Percentiles rank a stretch among this genome's conserved stretches.
phyloP scores from a whole-genome alignment of 2,113 vertebrate species.

The Sander lucioperca region DNA sequence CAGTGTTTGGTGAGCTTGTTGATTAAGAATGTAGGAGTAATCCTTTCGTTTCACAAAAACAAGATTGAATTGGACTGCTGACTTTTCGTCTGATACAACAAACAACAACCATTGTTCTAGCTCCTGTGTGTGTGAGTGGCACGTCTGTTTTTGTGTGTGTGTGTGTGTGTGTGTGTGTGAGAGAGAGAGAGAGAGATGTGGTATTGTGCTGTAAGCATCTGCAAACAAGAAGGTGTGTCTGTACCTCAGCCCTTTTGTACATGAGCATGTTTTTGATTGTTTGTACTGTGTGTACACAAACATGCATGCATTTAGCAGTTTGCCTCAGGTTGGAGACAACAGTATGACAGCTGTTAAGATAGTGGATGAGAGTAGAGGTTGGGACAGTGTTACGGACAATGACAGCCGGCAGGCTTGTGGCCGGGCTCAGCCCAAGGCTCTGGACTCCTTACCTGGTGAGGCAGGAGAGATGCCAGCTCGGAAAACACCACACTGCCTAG shows the following conservation, averaged over 20 bases:
- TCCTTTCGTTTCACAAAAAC: constrained; percentile 68
- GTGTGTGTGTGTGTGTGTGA: background rate
- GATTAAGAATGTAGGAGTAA: constrained; percentile 76
- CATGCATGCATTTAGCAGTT: constrained; percentile 49
- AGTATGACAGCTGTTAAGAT: constrained; percentile 69
- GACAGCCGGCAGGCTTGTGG: constrained; percentile 75
- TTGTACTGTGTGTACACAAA: constrained; percentile 26
- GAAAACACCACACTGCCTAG: constrained; percentile 35
- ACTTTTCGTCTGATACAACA: constrained; percentile 60
- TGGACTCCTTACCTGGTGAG: constrained; percentile 65
- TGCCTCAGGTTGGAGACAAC: constrained; percentile 61
- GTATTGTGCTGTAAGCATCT: constrained; percentile 34
- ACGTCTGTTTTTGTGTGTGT: background rate
- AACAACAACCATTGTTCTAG: constrained; percentile 65
- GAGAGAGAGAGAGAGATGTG: too few relatives aligned
- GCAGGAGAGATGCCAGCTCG: constrained; percentile 46
- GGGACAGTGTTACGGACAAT: constrained; percentile 62
- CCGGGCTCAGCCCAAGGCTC: constrained; percentile 64
- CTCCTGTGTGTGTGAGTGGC: background rate
- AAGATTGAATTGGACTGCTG: constrained; percentile 59
- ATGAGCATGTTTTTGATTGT: constrained; percentile 23
- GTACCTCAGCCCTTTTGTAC: constrained; percentile 35
- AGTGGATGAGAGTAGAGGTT: constrained; percentile 57
- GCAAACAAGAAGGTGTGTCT: constrained; percentile 28
- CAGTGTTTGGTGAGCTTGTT: constrained; percentile 65